Conservation (phyloP, 2,113 vertebrate genomes). For the Rhadina sibilatrix region DNA sequence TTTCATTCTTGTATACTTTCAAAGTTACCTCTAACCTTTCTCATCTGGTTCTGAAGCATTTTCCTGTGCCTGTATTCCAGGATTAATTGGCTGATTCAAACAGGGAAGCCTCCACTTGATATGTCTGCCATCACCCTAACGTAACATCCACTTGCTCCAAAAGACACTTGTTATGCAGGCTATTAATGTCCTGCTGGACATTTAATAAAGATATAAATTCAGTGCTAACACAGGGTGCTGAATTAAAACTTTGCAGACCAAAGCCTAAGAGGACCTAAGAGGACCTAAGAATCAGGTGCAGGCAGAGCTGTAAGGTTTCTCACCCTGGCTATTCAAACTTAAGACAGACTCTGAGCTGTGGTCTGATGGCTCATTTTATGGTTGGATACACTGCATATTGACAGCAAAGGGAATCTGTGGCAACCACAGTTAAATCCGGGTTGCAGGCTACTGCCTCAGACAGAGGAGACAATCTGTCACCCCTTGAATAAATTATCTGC, state of each 20-base stretch:
- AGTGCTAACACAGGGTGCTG: not conserved
- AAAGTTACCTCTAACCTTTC: not conserved
- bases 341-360: not conserved
- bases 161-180: not conserved
- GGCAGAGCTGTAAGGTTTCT: not conserved
- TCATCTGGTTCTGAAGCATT: not conserved
- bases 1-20: not conserved
- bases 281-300: not conserved
- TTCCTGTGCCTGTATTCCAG: not conserved
- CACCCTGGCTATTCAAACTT: not conserved
- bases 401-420: not conserved
- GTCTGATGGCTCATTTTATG: conserved; percentile 16
- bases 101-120: not conserved
- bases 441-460: not conserved
- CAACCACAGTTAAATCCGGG: not conserved
- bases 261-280: not conserved
- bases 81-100: not conserved
- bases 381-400: not conserved
- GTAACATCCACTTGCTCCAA: not conserved
- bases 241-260: not conserved
- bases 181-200: not conserved
- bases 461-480: conserved; percentile 11
- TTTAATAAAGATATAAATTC: not conserved
- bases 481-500: conserved; percentile 34
- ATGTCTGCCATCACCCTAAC: not conserved